Base-by-base conservation (phyloP, 1,140 invertebrate genomes). In the Melipona quadrifasciata region DNA sequence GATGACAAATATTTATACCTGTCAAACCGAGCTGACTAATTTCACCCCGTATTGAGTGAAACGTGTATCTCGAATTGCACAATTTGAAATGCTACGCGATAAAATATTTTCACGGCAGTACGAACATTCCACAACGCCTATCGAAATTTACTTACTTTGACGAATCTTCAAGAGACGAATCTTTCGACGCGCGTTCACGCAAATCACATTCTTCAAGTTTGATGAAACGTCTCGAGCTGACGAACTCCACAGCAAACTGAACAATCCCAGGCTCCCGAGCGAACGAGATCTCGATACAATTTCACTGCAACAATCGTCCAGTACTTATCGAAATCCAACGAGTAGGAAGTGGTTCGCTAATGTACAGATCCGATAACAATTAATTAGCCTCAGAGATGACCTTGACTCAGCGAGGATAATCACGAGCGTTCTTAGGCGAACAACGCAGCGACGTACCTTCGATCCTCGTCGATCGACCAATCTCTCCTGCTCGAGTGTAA, bases 301-400 rank as follows among this genome's bases (percentile, higher is more conserved):
- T 74, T 39, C 47, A 65, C 55, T 76, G 31, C 2, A 39, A n/a
- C 27, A 53, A 83, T 34, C 53, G 0, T 8, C 12, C 2, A 8
- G 0, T 5, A 27, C 11, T 72, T 80, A 84, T 80, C 82, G 67
- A 55, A 76, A 73, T 27, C 11, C 24, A 47, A 8, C 8, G 11
- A 53, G 19, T 55, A 55, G 82, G 82, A 84, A 80, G 76, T 67
- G 77, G 82, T 83, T 11, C n/a, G 11, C 27, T 84, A 61, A 8
- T 65, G 19, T 12, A 12, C 6, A 47, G 19, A 14, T 16, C 27
- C 57, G 84, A 89, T 89, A 89, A 89, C 84, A 89, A 80, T 55
- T 86, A 89, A 89, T 86, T 76, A 51, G 61, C 68, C 70, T 27
- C 55, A 47, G 39, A 47, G 68, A 11, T 70, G 68, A 83, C 70